A percentile compares a stretch with the other conserved stretches of the same genome.
Conservation (phyloP, 2,888 invertebrate species). For the Clistopyga incitator region DNA sequence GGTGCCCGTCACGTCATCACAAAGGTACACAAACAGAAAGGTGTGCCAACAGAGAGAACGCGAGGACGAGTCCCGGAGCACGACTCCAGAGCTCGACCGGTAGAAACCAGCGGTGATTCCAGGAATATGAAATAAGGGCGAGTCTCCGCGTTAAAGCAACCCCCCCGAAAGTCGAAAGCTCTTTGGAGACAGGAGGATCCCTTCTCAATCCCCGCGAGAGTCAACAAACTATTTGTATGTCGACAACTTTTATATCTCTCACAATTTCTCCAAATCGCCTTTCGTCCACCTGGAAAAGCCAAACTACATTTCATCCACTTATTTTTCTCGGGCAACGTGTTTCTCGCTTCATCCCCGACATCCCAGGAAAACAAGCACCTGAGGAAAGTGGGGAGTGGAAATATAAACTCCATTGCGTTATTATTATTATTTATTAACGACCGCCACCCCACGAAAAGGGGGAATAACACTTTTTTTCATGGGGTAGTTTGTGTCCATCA, state of each 20-base stretch:
- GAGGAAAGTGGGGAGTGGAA: neutral
- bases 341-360: neutral
- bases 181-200: neutral
- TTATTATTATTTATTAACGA: neutral
- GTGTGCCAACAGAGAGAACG: neutral
- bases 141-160: neutral
- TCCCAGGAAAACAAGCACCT: neutral
- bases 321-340: neutral
- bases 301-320: neutral
- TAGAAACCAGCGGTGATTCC: neutral
- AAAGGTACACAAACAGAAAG: neutral
- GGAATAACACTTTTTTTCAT: neutral
- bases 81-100: neutral
- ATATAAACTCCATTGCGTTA: neutral
- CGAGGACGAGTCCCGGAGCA: neutral
- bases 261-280: neutral
- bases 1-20: neutral
- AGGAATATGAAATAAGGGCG: constrained; percentile 7
- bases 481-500: neutral
- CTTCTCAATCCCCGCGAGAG: neutral
- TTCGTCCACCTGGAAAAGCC: neutral
- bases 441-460: neutral
- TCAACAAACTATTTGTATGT: neutral
- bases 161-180: constrained; percentile 11
- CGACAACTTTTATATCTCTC: neutral